Conservation (phyloP, 1,140 invertebrate genomes). For the Tribolium castaneum region DNA sequence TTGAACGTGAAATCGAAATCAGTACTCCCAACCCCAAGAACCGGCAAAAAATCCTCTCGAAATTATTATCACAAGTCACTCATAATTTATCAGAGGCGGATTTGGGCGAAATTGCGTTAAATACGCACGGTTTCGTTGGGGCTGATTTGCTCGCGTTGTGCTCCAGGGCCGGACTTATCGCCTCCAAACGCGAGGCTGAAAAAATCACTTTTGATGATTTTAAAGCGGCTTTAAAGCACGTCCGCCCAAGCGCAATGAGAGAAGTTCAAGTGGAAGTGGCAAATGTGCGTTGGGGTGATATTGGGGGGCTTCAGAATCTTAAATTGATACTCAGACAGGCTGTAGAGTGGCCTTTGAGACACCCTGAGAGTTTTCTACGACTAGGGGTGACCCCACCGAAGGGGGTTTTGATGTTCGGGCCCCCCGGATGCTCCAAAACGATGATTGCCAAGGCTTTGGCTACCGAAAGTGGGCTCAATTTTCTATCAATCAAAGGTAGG, state of each 20-base stretch:
- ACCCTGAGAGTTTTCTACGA: constrained; percentile 89
- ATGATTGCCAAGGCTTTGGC: constrained; percentile 96
- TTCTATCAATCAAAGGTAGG: constrained; percentile 86
- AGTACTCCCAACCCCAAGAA: constrained; percentile 77
- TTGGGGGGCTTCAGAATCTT: constrained; percentile 89
- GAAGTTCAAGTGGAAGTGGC: constrained; percentile 85
- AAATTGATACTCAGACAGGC: constrained; percentile 90
- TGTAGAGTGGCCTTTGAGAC: constrained; percentile 92
- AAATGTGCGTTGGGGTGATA: constrained; percentile 90
- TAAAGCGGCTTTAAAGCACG: constrained; percentile 72
- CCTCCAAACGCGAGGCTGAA: constrained; percentile 62
- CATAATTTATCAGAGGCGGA: constrained; percentile 70
- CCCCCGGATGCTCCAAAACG: constrained; percentile 97
- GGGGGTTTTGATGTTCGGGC: constrained; percentile 96
- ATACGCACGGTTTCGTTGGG: constrained; percentile 89
- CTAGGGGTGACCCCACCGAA: constrained; percentile 93
- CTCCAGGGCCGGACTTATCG: constrained; percentile 74
- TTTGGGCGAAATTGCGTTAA: constrained; percentile 73
- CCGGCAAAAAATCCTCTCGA: constrained; percentile 75
- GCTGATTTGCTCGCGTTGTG: constrained; percentile 84
- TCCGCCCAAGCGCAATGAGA: constrained; percentile 91
- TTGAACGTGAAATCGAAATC: constrained; percentile 90
- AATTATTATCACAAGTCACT: constrained; percentile 69
- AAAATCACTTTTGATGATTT: constrained; percentile 67
- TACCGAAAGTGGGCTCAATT: constrained; percentile 94